phyloP scores from a whole-genome alignment of 2,797 vertebrate genomes.

The Limnodromus scolopaceus region DNA sequence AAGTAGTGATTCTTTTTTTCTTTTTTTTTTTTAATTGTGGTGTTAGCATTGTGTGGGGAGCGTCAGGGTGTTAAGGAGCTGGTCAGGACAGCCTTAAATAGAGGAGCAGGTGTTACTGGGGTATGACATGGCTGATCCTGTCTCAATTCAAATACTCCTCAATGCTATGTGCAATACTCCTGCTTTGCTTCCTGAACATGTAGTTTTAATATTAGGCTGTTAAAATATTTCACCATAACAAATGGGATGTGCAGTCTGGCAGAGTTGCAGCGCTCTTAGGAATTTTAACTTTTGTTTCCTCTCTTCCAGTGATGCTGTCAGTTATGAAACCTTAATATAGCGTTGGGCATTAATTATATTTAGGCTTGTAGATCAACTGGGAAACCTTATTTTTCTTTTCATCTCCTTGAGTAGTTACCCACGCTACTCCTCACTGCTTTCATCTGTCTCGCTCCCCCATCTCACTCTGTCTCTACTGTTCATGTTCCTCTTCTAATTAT shows the following conservation, averaged over 20 bases:
- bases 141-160: fast-evolving
- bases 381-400: not conserved
- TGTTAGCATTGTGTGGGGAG: not conserved
- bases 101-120: not conserved
- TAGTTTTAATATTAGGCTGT: not conserved
- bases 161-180: fast-evolving
- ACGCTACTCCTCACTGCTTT: not conserved
- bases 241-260: not conserved
- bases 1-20: not conserved
- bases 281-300: not conserved
- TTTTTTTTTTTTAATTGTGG: not conserved
- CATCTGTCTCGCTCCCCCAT: not conserved
- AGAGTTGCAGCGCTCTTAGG: not conserved
- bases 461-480: not conserved
- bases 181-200: not conserved
- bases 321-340: not conserved
- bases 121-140: not conserved
- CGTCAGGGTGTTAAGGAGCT: not conserved
- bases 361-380: not conserved
- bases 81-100: fast-evolving
- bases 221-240: not conserved
- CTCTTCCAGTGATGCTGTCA: not conserved
- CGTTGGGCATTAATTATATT: not conserved
- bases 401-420: not conserved
- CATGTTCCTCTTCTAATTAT: not conserved